Conservation (phyloP, 1,140 invertebrate genomes). For the Propsilocerus akamusi region DNA sequence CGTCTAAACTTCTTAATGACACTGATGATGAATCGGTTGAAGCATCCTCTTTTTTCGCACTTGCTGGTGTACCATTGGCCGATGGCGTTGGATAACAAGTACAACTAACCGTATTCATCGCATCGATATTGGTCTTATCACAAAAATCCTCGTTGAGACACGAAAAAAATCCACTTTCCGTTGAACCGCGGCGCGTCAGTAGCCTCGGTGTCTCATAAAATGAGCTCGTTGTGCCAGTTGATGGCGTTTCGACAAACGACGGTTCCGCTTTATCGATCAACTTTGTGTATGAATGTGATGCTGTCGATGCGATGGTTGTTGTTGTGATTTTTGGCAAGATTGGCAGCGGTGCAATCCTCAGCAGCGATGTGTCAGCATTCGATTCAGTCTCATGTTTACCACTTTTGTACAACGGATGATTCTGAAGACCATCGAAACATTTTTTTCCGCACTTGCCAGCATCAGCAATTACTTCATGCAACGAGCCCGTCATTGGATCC, state of each 20-base stretch:
- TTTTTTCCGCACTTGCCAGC: constrained; percentile 10
- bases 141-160: constrained; percentile 55
- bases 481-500: constrained; percentile 11
- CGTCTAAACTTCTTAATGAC: constrained; percentile 38
- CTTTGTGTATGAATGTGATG: constrained; percentile 5
- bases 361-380: not conserved
- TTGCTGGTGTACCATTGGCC: constrained; percentile 14
- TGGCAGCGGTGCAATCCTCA: not conserved
- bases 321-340: constrained; percentile 9
- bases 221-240: too few relatives aligned
- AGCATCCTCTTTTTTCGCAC: constrained; percentile 2
- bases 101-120: not conserved
- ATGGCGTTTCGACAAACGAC: too few relatives aligned
- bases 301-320: not conserved
- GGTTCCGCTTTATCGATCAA: not conserved
- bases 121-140: constrained; percentile 16
- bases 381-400: constrained; percentile 5
- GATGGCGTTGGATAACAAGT: not conserved
- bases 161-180: constrained; percentile 76
- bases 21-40: constrained; percentile 22
- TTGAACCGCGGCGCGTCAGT: constrained; percentile 54
- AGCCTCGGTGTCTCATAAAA: constrained; percentile 12
- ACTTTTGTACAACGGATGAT: constrained; percentile 13
- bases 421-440: not conserved
- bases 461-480: constrained; percentile 16